These are phyloP conservation scores for Paraescarpia echinospica DNA, from an alignment of 1,140 invertebrate species.

Conservation along the genomic window DNA sequence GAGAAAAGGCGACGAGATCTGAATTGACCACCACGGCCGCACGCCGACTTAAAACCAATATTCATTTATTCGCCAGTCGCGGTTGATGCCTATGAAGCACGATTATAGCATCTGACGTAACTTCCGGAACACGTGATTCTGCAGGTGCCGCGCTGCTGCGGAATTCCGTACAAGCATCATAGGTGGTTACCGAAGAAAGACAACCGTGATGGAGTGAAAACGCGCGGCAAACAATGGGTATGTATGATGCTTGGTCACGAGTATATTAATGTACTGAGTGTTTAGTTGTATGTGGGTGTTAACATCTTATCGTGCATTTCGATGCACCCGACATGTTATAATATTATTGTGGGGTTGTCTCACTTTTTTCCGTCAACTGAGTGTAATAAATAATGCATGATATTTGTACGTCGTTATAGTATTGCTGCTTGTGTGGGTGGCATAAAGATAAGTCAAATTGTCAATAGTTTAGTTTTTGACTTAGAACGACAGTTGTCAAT, in stretches of 20 bases:
- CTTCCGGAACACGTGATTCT: background rate
- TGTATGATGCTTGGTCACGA: background rate
- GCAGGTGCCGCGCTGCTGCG: background rate
- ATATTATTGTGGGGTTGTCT: background rate
- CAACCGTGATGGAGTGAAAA: background rate
- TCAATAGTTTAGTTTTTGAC: too few species aligned
- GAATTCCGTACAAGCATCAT: background rate
- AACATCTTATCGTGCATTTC: background rate
- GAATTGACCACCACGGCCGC: background rate
- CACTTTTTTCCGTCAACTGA: background rate
- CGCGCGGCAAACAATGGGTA: background rate
- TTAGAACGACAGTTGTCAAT: too few species aligned
- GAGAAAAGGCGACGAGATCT: background rate
- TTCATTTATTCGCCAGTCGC: background rate
- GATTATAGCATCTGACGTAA: background rate
- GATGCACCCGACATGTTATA: background rate
- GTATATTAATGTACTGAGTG: background rate
- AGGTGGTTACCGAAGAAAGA: background rate
- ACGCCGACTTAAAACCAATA: background rate
- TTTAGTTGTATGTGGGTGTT: background rate
- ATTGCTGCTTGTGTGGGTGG: too few species aligned
- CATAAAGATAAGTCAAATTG: too few species aligned
- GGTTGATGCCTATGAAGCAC: background rate
- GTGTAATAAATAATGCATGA: background rate
- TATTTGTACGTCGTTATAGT: too few species aligned